These are phyloP conservation scores for Archegozetes longisetosus DNA, from an alignment of 1,140 invertebrate species.

Conservation along the genomic window DNA sequence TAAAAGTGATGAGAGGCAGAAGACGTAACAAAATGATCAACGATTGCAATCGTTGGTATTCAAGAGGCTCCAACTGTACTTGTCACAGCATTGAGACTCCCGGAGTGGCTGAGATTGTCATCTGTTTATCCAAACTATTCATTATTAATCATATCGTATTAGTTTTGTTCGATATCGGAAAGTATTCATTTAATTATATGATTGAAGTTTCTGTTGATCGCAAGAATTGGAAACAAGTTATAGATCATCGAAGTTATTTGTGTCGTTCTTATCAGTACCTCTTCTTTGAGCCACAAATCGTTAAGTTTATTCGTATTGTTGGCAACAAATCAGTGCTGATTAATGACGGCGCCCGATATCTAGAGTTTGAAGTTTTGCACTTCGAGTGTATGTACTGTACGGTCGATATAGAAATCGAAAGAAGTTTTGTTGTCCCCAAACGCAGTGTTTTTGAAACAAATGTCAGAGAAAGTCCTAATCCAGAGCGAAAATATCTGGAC, in stretches of 20 bases:
- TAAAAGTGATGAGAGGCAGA: background rate
- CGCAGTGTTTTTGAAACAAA: no score
- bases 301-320: slow-evolving; percentile 72
- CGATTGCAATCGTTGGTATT: background rate
- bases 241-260: slow-evolving; percentile 76
- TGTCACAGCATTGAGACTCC: background rate
- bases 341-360: background rate
- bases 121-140: slow-evolving; percentile 65
- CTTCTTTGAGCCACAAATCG: slow-evolving; percentile 74
- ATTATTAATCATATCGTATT: slow-evolving; percentile 87
- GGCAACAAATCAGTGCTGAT: slow-evolving; percentile 64
- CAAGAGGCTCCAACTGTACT: background rate
- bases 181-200: slow-evolving; percentile 86
- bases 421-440: background rate
- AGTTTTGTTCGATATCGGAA: slow-evolving; percentile 84
- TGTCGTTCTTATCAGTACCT: slow-evolving; percentile 92
- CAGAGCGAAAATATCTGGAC: no score
- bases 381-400: slow-evolving; percentile 74
- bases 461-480: no score
- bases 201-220: slow-evolving; percentile 91
- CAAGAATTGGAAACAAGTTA: slow-evolving; percentile 78
- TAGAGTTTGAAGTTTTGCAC: slow-evolving; percentile 37
- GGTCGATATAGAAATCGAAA: slow-evolving; percentile 21
- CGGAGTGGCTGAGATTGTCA: slow-evolving; percentile 41
- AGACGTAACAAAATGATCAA: background rate